These are phyloP conservation scores for Pelobates fuscus DNA, from an alignment of 2,113 vertebrate genomes.

Conservation along the genomic window DNA sequence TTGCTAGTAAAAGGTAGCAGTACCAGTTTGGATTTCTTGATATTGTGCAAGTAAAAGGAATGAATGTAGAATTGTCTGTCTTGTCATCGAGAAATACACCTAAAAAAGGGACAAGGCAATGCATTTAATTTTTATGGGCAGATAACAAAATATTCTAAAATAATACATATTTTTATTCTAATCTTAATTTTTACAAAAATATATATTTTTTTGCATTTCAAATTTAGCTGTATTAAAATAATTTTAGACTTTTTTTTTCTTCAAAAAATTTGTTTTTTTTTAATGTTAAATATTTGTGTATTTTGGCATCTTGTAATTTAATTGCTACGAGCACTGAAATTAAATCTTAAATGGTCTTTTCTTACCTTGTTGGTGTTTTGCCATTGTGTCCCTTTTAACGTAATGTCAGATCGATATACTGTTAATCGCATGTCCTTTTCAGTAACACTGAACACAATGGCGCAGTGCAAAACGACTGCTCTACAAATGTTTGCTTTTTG, in stretches of 20 bases:
- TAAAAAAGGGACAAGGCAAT: constrained; percentile 55
- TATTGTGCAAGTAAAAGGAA: constrained; percentile 60
- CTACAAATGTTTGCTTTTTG: constrained; percentile 32
- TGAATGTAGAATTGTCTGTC: constrained; percentile 54
- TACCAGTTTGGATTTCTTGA: constrained; percentile 64
- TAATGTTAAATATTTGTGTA: too few relatives aligned
- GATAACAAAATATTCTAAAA: background rate
- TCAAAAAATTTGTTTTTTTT: too few relatives aligned
- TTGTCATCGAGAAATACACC: constrained; percentile 22
- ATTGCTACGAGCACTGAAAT: too few relatives aligned
- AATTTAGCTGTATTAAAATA: too few relatives aligned
- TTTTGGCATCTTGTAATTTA: too few relatives aligned
- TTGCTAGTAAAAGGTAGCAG: constrained; percentile 68
- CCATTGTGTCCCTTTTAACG: too few relatives aligned
- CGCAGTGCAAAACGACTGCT: background rate
- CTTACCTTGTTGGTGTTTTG: too few relatives aligned
- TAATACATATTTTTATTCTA: constrained; percentile 27
- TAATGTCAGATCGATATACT: too few relatives aligned
- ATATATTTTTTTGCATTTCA: too few relatives aligned
- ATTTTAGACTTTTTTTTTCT: too few relatives aligned
- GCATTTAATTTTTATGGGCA: background rate
- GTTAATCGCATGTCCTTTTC: background rate
- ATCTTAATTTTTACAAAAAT: too few relatives aligned
- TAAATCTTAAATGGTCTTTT: too few relatives aligned
- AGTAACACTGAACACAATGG: background rate